A percentile compares a stretch with the other conserved stretches of the same genome.
Conservation (phyloP, 1,140 invertebrate species). For the Monomorium pharaonis region DNA sequence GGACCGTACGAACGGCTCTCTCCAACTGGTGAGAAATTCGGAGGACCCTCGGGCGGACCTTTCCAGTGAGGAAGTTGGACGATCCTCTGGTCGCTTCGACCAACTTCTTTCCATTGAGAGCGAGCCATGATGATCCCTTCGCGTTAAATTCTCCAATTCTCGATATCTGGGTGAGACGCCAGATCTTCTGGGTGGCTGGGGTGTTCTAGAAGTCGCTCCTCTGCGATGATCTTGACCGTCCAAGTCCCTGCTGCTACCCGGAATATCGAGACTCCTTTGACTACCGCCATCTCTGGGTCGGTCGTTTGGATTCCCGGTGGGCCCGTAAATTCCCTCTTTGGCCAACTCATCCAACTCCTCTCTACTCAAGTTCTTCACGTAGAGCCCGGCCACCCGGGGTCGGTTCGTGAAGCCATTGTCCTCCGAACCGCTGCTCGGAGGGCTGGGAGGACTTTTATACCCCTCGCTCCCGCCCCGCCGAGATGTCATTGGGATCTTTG, state of each 20-base stretch:
- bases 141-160: conserved; percentile 10
- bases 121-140: conserved; percentile 59
- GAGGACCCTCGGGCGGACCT: conserved; percentile 14
- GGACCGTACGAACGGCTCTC: not conserved
- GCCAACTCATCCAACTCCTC: conserved; percentile 74
- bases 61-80: not conserved
- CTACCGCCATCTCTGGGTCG: conserved; percentile 69
- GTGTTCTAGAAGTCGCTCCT: conserved; percentile 71
- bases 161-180: conserved; percentile 3
- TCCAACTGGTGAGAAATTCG: conserved; percentile 5
- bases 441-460: conserved; percentile 80
- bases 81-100: conserved; percentile 35
- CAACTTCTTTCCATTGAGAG: conserved; percentile 30
- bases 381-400: conserved; percentile 78
- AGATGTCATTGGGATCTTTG: conserved; percentile 82
- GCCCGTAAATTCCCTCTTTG: conserved; percentile 73
- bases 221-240: conserved; percentile 55
- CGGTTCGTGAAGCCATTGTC: conserved; percentile 80
- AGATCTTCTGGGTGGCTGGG: conserved; percentile 73
- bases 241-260: conserved; percentile 66
- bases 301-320: conserved; percentile 68
- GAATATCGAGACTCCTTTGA: conserved; percentile 74
- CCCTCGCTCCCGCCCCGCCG: conserved; percentile 81
- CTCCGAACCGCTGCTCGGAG: conserved; percentile 82
- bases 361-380: conserved; percentile 76